Percentiles rank a stretch among this genome's conserved stretches.
Conservation (phyloP, 2,113 vertebrate species). For the Galeopterus variegatus region DNA sequence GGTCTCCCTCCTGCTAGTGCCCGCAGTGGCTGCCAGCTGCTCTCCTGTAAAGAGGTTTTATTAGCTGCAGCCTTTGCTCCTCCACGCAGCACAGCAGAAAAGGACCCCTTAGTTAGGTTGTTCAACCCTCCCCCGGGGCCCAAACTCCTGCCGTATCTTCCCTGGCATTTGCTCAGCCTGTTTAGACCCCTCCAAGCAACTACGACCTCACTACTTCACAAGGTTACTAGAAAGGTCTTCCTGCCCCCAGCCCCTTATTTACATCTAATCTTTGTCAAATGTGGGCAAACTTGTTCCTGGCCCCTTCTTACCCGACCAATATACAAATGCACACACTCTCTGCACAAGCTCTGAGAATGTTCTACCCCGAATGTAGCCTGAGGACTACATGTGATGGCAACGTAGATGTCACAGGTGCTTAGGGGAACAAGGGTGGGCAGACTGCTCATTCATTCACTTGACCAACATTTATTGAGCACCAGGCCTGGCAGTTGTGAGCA, state of each 20-base stretch:
- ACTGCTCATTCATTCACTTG: neutral
- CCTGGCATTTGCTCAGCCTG: neutral
- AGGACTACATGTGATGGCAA: neutral
- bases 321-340: neutral
- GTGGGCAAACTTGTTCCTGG: neutral
- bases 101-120: neutral
- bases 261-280: neutral
- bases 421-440: neutral
- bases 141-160: neutral
- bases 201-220: neutral
- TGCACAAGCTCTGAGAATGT: neutral
- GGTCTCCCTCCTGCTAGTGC: neutral
- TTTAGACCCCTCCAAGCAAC: neutral
- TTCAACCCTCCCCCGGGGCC: neutral
- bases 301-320: neutral
- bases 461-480: neutral
- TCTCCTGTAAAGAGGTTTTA: neutral
- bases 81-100: neutral
- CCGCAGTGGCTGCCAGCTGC: neutral
- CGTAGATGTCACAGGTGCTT: neutral
- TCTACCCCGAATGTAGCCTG: neutral
- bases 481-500: neutral
- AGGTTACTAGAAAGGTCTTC: neutral
- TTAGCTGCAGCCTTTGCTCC: neutral
- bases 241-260: neutral